Evolutionary conservation across 2,113 vertebrate species (phyloP).

Genomic region (Strix aluco): DNA sequence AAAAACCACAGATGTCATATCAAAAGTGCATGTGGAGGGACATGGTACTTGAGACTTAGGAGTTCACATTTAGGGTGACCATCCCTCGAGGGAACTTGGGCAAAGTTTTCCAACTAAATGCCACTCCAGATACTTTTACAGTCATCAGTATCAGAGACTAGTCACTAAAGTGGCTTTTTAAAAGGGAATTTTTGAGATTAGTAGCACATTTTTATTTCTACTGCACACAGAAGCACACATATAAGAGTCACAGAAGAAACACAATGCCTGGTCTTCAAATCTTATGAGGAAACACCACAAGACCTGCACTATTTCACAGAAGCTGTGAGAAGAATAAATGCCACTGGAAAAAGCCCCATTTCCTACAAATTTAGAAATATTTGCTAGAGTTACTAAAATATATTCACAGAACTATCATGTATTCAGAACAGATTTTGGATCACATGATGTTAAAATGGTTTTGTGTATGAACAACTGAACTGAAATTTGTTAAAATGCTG

Average conservation of each 20-base stretch:
- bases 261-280: neutral
- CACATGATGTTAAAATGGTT: neutral
- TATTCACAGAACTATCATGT: neutral
- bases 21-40: neutral
- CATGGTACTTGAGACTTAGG: neutral
- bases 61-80: neutral
- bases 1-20: neutral
- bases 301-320: neutral
- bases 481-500: neutral
- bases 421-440: neutral
- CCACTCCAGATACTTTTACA: neutral
- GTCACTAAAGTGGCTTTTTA: neutral
- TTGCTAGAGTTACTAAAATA: neutral
- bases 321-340: neutral
- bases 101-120: neutral
- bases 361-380: neutral
- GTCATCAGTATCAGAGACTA: neutral
- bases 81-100: neutral
- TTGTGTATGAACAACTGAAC: neutral
- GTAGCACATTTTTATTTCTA: neutral
- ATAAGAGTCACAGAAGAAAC: neutral
- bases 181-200: neutral
- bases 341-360: fast-evolving
- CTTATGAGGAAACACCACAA: neutral
- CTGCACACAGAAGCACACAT: neutral